Conservation (phyloP, 2,888 invertebrate species). For the Metalampra italica region DNA sequence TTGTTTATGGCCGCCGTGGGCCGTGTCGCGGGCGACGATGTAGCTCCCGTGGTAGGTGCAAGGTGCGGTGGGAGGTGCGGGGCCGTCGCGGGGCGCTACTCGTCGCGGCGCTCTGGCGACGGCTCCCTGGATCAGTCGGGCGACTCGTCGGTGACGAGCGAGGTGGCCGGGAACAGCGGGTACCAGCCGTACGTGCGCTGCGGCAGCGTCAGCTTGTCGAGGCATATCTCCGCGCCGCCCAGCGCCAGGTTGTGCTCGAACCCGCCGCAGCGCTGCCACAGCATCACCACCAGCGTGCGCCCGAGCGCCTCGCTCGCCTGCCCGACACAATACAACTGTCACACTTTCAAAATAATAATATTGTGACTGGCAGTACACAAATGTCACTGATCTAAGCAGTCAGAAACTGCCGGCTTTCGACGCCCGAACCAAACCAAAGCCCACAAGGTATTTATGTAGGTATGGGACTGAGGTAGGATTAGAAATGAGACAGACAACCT, state of each 20-base stretch:
- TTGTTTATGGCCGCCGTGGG: not conserved
- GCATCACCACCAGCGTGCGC: constrained; percentile 91
- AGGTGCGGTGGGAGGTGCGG: not conserved
- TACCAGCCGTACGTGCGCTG: constrained; percentile 94
- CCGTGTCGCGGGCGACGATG: not conserved
- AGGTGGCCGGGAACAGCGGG: constrained; percentile 92
- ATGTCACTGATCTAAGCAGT: too few species aligned
- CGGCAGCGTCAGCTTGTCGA: constrained; percentile 88
- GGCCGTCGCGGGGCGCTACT: constrained; percentile 60
- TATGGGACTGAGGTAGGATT: too few species aligned
- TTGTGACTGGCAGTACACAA: too few species aligned
- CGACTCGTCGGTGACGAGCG: constrained; percentile 82
- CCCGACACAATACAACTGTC: too few species aligned
- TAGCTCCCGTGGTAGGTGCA: not conserved
- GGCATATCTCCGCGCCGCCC: constrained; percentile 91
- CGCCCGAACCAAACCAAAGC: too few species aligned
- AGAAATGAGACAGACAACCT: constrained; percentile 43
- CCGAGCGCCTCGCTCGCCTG: constrained; percentile 86
- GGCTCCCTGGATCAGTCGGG: constrained; percentile 76
- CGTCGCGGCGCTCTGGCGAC: constrained; percentile 70
- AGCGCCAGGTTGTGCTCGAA: constrained; percentile 89
- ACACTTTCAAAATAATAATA: too few species aligned
- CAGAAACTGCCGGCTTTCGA: too few species aligned
- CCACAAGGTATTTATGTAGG: too few species aligned
- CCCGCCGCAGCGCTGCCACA: constrained; percentile 94